These are phyloP conservation scores for Mormyrops attenuatus DNA, from an alignment of 2,797 vertebrate species.

Conservation along the genomic window DNA sequence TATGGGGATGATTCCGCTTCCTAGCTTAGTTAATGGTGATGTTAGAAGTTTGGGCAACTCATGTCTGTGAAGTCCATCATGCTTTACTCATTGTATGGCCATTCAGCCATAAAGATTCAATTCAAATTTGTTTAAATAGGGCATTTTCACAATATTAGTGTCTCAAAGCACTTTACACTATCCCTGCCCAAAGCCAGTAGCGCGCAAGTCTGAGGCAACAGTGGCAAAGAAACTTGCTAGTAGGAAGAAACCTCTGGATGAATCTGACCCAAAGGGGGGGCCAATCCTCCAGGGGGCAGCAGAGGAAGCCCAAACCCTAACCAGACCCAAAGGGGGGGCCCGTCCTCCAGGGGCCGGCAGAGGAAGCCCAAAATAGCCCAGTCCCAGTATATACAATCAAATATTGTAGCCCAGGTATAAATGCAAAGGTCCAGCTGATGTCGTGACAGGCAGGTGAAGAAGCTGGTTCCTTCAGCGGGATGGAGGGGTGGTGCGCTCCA, in stretches of 20 bases:
- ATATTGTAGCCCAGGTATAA: background rate
- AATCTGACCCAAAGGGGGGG: background rate
- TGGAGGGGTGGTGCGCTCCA: background rate
- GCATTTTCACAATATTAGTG: background rate
- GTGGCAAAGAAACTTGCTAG: background rate
- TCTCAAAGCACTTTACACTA: background rate
- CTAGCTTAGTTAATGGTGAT: background rate
- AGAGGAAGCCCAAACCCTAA: background rate
- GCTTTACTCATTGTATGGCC: background rate
- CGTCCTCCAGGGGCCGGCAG: background rate
- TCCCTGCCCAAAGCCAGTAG: background rate
- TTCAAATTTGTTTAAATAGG: background rate
- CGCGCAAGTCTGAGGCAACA: background rate
- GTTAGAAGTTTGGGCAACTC: background rate
- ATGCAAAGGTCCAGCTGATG: background rate
- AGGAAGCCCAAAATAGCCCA: background rate
- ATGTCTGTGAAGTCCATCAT: background rate
- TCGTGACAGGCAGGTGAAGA: background rate
- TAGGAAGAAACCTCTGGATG: background rate
- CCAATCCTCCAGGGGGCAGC: background rate
- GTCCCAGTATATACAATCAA: background rate
- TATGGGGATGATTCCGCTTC: conserved; percentile 38
- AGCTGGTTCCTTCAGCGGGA: background rate
- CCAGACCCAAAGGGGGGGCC: background rate
- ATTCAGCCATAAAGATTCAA: background rate